phyloP scores from a whole-genome alignment of 1,140 invertebrate species.

The Coptotermes formosanus region DNA sequence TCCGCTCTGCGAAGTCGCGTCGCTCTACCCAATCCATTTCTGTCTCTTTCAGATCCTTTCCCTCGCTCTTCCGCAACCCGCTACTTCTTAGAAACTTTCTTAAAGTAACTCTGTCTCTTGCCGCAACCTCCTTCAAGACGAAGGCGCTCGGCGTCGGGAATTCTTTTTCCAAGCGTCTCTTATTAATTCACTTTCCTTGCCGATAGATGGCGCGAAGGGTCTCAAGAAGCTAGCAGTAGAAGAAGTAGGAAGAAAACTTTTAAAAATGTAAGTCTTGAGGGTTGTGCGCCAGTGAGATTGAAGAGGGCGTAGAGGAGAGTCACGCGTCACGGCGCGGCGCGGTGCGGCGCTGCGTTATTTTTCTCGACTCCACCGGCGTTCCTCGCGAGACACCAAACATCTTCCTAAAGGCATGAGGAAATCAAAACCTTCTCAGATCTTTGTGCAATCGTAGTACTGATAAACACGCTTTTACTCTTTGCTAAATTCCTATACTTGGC shows the following conservation, averaged over 20 bases:
- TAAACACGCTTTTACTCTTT: too few species aligned
- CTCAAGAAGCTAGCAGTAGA: slow-evolving; percentile 9
- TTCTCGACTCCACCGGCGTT: background rate
- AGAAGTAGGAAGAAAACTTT: slow-evolving; percentile 5
- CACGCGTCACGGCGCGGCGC: background rate
- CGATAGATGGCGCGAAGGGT: slow-evolving; percentile 29
- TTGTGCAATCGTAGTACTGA: too few species aligned
- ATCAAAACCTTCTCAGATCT: too few species aligned
- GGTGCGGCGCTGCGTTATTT: too few species aligned
- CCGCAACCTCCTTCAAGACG: slow-evolving; percentile 29
- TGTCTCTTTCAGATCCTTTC: too few species aligned
- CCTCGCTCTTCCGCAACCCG: too few species aligned
- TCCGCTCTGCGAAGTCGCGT: too few species aligned
- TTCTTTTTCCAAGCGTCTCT: slow-evolving; percentile 29
- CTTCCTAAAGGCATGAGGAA: too few species aligned
- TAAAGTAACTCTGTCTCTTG: slow-evolving; percentile 25
- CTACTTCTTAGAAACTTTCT: slow-evolving; percentile 28
- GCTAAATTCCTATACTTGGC: too few species aligned
- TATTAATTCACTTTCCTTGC: slow-evolving; percentile 24
- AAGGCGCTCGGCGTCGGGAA: slow-evolving; percentile 29
- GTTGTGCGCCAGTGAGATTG: background rate
- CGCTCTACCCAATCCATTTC: too few species aligned
- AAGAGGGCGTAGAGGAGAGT: background rate
- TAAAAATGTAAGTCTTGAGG: slow-evolving; percentile 14
- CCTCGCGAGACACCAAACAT: background rate